Evolutionary conservation across 1,140 invertebrate species (phyloP), one percentile per base, ranked within the genome.

Genomic region (Aplysia californica): DNA sequence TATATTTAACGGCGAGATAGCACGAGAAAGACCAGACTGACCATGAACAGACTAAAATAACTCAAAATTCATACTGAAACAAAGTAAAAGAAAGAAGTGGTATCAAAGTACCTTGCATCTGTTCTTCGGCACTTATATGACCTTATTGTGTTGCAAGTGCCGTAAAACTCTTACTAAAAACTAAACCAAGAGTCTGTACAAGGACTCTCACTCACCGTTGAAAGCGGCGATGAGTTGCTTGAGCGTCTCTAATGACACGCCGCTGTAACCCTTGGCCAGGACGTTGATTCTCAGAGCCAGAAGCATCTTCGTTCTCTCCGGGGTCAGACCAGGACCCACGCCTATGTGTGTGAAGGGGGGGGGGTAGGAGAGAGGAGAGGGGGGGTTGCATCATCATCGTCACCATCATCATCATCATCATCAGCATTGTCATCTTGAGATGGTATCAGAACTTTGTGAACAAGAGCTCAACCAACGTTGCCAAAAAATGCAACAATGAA

Each of bases 261-360:
- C 94, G 82, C 93, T 94, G 90, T 93, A 92, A 10, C 94, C 94
- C 87, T 95, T 95, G 2, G 94, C 93, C 33, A 95, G 85, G 0
- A 94, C 92, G 83, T 95, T 95, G 75, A 95, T 94, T 23, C 94
- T 85, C 2, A 95, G 88, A 23, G 94, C 94, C 41, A 95, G 86
- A 31, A 95, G 84, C 93, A 94, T 94, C 50, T 94, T 86, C 0
- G 93, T 92, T 80, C 91, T 91, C 67, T 93, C 91, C 2, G 93
- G 92, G 33, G 91, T 87, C 35, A 95, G 84, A 6, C 93, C 93
- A 64, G 91, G 86, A 2, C 94, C 94, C 59, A 95, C 93, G 41
- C 94, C 93, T 91, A 38, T n/a, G n/a, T n/a, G n/a, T n/a, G n/a
- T n/a, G n/a, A 0, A 44, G 36, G n/a, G 18, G 10, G 10, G 10